Conservation (phyloP, 2,113 vertebrate genomes). For the Gnathonemus echidnorhynchus region DNA sequence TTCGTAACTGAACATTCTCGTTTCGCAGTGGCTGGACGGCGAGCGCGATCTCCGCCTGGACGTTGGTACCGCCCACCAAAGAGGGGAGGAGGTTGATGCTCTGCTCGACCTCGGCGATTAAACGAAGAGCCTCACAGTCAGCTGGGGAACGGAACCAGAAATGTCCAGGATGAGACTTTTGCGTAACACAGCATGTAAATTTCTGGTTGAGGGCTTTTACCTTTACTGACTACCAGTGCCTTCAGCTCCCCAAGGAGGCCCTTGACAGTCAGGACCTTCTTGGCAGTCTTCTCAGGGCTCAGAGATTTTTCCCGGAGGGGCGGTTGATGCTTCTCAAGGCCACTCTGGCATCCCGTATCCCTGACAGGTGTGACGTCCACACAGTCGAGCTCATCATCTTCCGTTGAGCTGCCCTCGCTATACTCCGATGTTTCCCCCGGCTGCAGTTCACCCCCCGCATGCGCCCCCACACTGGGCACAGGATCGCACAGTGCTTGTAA, state of each 20-base stretch:
- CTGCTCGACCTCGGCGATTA: constrained; percentile 69
- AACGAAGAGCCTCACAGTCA: constrained; percentile 65
- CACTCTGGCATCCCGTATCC: constrained; percentile 53
- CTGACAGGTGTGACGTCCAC: constrained; percentile 49
- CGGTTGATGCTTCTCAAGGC: constrained; percentile 36
- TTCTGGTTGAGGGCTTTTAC: constrained; percentile 46
- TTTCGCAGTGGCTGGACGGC: constrained; percentile 65
- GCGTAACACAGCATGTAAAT: not conserved
- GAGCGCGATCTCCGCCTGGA: constrained; percentile 64
- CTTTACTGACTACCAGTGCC: constrained; percentile 65
- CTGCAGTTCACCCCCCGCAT: not conserved
- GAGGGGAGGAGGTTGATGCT: constrained; percentile 57
- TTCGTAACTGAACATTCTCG: constrained; percentile 72
- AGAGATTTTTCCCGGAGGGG: constrained; percentile 43
- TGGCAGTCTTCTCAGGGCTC: constrained; percentile 48
- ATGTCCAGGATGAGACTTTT: not conserved
- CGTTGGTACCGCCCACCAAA: constrained; percentile 40
- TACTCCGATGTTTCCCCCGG: constrained; percentile 36
- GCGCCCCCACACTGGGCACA: constrained; percentile 19
- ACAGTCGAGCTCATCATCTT: constrained; percentile 47
- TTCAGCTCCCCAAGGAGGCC: constrained; percentile 75
- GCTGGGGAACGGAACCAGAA: constrained; percentile 27
- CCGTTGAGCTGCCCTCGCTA: constrained; percentile 38
- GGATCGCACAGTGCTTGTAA: constrained; percentile 54
- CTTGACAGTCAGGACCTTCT: constrained; percentile 57